Base-by-base conservation (phyloP, 2,113 vertebrate genomes). In the Xyliphius kryptos region DNA sequence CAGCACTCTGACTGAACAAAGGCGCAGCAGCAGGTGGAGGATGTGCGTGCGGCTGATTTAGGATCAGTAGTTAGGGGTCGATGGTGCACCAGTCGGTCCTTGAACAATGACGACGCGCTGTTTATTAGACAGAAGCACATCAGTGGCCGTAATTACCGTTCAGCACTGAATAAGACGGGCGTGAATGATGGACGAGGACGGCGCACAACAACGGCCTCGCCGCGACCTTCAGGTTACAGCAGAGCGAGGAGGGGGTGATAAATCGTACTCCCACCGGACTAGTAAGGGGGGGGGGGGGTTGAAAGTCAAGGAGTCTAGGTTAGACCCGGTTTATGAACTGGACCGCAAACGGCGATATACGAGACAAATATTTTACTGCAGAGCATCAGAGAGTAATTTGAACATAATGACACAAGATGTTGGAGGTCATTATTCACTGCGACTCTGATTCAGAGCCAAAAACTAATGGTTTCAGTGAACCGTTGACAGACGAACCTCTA, bases 101-200 rank as follows among this genome's bases (percentile, higher is more conserved):
- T 66, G 22, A 63, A 68, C 56, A 75, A 43, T 44, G 49, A 16
- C 60, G 65, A 32, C 75, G 44, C 50, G 71, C 56, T 55, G 62
- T 72, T 72, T 76, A 74, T 79, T 82, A 78, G 74, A 64, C 59
- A 65, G 72, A 70, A 67, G 70, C 72, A 77, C 70, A 73, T 71
- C 61, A 77, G 57, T 43, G 56, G 55, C 52, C 66, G 70, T 77
- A 73, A 74, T 73, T 77, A 69, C 70, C 72, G 68, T 67, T 70
- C 60, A 62, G 61, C 50, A 26, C 51, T 59, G 63, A 68, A 72
- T 43, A 22, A 55, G 55, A 66, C 32, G 32, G 60, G 56, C 36
- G 36, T 72, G 69, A 74, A 22, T 74, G 69, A 76, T 69, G 63
- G 47, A 65, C 21, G 19, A 19, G 56, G 49, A 9, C 13, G 48